Conservation (phyloP, 2,888 invertebrate genomes). For the Calliphora vomitoria region DNA sequence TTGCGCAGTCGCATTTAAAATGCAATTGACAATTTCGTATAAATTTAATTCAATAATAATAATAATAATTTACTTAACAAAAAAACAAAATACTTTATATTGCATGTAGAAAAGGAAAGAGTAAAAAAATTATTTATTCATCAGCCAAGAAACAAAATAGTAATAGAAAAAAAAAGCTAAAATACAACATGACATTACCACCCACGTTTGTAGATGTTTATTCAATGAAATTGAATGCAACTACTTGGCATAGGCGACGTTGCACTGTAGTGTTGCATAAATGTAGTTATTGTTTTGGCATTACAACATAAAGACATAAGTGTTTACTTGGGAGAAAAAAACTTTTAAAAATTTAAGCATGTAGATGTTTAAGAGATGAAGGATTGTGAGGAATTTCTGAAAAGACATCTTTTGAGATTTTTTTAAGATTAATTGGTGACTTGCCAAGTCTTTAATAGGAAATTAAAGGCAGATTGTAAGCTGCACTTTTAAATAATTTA, state of each 20-base stretch:
- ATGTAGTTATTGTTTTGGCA: neutral
- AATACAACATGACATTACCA: conserved; percentile 65
- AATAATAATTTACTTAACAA: conserved; percentile 50
- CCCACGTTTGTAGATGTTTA: conserved; percentile 65
- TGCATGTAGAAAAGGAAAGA: neutral
- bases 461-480: no score
- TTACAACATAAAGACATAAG: conserved; percentile 2
- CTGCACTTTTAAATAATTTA: no score
- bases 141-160: conserved; percentile 44
- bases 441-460: no score
- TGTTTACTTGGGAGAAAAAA: neutral
- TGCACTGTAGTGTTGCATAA: conserved; percentile 11
- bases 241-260: conserved; percentile 45
- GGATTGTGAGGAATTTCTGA: neutral
- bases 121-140: conserved; percentile 34
- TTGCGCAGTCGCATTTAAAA: conserved; percentile 39
- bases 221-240: conserved; percentile 48
- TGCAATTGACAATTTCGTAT: conserved; percentile 64
- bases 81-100: conserved; percentile 47
- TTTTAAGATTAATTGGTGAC: no score
- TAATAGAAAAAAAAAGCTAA: conserved; percentile 4
- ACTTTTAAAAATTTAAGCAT: neutral
- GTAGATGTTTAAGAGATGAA: neutral
- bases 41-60: conserved; percentile 62
- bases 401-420: no score